phyloP scores from a whole-genome alignment of 1,140 invertebrate species.

The Trichonephila clavata region DNA sequence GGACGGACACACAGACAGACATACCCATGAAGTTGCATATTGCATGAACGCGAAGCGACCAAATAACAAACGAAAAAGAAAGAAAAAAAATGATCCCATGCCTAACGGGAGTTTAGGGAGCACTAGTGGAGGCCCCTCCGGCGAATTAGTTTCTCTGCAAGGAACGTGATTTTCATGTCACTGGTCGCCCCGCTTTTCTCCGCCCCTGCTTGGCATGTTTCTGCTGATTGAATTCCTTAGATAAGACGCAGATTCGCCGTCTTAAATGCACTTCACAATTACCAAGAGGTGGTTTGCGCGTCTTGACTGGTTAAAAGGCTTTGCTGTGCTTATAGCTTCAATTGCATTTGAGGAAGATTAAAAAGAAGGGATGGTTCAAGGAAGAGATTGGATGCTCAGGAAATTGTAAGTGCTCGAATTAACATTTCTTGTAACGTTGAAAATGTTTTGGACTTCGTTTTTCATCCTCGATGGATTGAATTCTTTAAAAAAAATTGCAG shows the following conservation, averaged over 20 bases:
- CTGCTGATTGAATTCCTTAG: constrained; percentile 12
- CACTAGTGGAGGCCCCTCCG: neutral
- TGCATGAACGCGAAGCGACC: constrained; percentile 46
- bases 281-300: constrained; percentile 1
- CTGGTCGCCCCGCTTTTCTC: neutral
- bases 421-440: neutral
- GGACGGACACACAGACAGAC: neutral
- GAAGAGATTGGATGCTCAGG: neutral
- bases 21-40: constrained; percentile 51
- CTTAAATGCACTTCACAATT: constrained; percentile 29
- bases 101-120: constrained; percentile 67
- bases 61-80: constrained; percentile 9
- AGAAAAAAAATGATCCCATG: constrained; percentile 24
- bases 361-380: too few relatives aligned
- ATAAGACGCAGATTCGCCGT: neutral
- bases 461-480: too few relatives aligned
- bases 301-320: neutral
- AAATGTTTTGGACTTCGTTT: too few relatives aligned
- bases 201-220: neutral
- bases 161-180: constrained; percentile 65
- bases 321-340: neutral
- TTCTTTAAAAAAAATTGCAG: too few relatives aligned
- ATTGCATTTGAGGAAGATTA: neutral
- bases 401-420: neutral
- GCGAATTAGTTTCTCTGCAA: constrained; percentile 64